A percentile compares a stretch with the other conserved stretches of the same genome.
Conservation (phyloP, 2,113 vertebrate genomes). For the Cyphomyrus plagiostoma region DNA sequence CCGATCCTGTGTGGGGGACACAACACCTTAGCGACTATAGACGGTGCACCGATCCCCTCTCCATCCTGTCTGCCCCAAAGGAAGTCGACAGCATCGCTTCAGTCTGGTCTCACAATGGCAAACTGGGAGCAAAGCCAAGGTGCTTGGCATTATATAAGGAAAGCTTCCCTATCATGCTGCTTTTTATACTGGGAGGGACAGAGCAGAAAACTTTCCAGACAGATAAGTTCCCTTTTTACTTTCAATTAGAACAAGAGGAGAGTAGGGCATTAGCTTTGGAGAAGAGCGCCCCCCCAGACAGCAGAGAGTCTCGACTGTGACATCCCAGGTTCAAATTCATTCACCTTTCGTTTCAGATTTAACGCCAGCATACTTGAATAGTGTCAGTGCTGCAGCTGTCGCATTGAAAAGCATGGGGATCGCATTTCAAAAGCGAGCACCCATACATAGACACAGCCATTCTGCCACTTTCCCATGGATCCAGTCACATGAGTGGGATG, state of each 20-base stretch:
- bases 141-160: neutral
- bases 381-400: neutral
- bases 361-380: neutral
- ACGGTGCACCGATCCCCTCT: neutral
- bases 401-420: neutral
- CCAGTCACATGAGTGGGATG: neutral
- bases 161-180: neutral
- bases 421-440: neutral
- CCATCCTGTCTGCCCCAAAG: neutral
- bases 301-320: neutral
- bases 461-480: neutral
- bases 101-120: neutral
- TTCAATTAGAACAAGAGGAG: neutral
- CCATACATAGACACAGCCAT: neutral
- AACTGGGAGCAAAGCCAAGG: neutral
- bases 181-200: neutral
- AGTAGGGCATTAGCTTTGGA: neutral
- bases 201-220: neutral
- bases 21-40: neutral
- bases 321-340: neutral
- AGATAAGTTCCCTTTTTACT: neutral
- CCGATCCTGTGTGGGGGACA: constrained; percentile 65
- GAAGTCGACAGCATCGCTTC: neutral
- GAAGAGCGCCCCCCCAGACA: neutral
- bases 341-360: neutral